Base-by-base conservation (phyloP, 2,888 invertebrate species). In the Acanthococcus lagerstroemiae region DNA sequence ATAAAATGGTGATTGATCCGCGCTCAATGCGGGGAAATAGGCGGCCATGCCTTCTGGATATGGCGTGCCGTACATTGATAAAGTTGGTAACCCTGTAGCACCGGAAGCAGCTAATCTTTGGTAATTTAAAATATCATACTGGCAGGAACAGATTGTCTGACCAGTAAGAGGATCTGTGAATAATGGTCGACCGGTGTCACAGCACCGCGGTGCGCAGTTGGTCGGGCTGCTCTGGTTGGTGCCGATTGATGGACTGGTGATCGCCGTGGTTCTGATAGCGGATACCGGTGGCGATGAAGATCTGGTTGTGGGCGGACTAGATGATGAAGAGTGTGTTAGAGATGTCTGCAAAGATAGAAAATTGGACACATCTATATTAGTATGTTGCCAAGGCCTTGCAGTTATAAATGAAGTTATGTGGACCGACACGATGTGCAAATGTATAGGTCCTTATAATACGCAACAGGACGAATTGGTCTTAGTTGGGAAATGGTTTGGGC, bases 171-270 rank as follows among this genome's bases (percentile, higher is more conserved):
- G 91, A 78, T 91, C 91, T 75, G 90, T 90, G 80, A 90, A 90
- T 76, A 93, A 84, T 70, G 92, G 87, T 74, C 93, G 83, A 71
- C 93, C 93, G 71, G 92, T 90, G 80, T 94, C 92, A 80, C 94
- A 92, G 80, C 94, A 92, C 73, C 90, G 73, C 70, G 70, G 57
- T 4, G 72, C 70, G 54, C 67, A 68, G 48, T 58, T 50, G 50
- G 73, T 73, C 79, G 71, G 75, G 22, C 52, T 61, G 24, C 54
- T 63, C 48, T 66, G 66, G 48, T 57, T 66, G 21, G 61, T 55
- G 44, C 68, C 55, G n/a, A 66, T 60, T 21, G 57, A 57, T 17
- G 67, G 67, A 57, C 69, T 68, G 15, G 67, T 58, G 37, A 54
- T 58, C 30, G 50, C 45, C 60, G 61, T 56, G 19, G 67, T 57